These are phyloP conservation scores for Acanthopleura granulata DNA, from an alignment of 2,888 invertebrate genomes.

Conservation along the genomic window DNA sequence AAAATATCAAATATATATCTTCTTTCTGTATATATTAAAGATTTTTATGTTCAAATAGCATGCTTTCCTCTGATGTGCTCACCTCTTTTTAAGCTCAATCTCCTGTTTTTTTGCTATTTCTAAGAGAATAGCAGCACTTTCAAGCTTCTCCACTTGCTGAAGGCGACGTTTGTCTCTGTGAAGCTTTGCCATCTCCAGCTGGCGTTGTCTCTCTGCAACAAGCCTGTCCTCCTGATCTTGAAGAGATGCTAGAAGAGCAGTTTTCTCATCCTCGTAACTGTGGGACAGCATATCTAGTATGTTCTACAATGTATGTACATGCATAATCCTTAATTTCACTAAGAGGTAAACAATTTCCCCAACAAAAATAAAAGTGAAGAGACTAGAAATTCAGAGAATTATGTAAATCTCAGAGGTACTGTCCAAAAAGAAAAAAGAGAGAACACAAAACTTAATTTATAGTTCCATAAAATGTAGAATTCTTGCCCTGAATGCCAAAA, in stretches of 20 bases:
- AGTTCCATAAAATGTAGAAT: too few species aligned
- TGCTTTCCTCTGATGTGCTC: slow-evolving; percentile 18
- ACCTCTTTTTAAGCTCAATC: slow-evolving; percentile 42
- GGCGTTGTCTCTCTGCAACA: slow-evolving; percentile 45
- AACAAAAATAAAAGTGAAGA: too few species aligned
- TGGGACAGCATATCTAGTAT: slow-evolving; percentile 53
- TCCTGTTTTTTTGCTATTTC: slow-evolving; percentile 39
- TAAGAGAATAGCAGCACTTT: slow-evolving; percentile 52
- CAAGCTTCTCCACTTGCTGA: slow-evolving; percentile 54
- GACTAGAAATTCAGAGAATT: too few species aligned
- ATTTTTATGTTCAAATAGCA: too few species aligned
- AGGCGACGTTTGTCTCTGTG: slow-evolving; percentile 46
- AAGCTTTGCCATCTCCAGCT: slow-evolving; percentile 51
- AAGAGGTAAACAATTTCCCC: too few species aligned
- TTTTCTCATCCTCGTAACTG: slow-evolving; percentile 57
- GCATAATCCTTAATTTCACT: not conserved
- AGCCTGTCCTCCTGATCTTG: slow-evolving; percentile 43
- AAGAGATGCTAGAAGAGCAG: slow-evolving; percentile 46
- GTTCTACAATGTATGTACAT: slow-evolving; percentile 41
- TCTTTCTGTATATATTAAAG: too few species aligned
- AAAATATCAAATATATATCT: too few species aligned
- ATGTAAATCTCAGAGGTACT: too few species aligned
- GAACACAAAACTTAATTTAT: too few species aligned
- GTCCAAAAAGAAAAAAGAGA: too few species aligned
- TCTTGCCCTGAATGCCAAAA: too few species aligned